Evolutionary conservation across 2,797 vertebrate genomes (phyloP), one percentile per base, ranked within the genome.

Genomic region (Macroramphosus scolopax): DNA sequence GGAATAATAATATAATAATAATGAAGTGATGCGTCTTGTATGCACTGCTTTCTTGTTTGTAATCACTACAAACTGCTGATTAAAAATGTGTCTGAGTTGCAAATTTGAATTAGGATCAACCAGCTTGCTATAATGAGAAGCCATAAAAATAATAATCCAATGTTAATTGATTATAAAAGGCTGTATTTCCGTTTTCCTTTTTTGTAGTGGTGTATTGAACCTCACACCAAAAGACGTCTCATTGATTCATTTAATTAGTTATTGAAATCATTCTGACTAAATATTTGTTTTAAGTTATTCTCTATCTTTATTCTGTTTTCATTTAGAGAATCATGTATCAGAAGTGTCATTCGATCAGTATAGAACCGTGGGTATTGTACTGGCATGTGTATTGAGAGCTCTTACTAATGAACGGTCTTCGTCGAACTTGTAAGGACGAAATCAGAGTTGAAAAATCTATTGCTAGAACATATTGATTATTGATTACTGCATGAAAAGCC

Each of bases 1-100:
- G 20, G 48, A 17, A 35, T 38, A 68, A 31, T 63, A 16, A 26
- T 51, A 43, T 50, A n/a, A n/a, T n/a, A n/a, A n/a, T n/a, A n/a
- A n/a, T n/a, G n/a, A n/a, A n/a, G n/a, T n/a, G n/a, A n/a, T n/a
- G n/a, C n/a, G n/a, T n/a, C n/a, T n/a, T n/a, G n/a, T n/a, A n/a
- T n/a, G n/a, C 10, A 31, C 30, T 25, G 16, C 1, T 0, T 47
- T 35, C 15, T 33, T 8, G 14, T 35, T 56, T 24, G 22, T 43
- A 55, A 46, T 42, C 4, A 41, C 17, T 6, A n/a, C 11, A 18
- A 43, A 29, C 11, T 42, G 29, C 26, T 14, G 10, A 5, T 14
- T 15, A 17, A 17, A 22, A 37, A 41, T 39, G 6, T 17, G 17
- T 49, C 33, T 18, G 28, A 48, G 37, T n/a, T 29, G n/a, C 12